phyloP scores from a whole-genome alignment of 2,113 vertebrate species.

The Trogon melanurus region DNA sequence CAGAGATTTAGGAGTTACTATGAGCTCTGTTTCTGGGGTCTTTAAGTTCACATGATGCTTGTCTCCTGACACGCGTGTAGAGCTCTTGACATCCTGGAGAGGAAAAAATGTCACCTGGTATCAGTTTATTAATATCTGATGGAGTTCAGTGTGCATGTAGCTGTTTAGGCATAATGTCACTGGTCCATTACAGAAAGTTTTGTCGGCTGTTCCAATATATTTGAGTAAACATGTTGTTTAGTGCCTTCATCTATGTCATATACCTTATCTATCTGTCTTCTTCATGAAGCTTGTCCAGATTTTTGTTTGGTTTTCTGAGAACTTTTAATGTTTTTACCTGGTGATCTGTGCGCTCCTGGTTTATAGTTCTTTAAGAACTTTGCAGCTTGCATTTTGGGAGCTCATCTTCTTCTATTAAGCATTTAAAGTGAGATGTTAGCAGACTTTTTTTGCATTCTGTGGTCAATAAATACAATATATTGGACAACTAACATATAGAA shows the following conservation, averaged over 20 bases:
- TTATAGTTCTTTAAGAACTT: not conserved
- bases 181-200: not conserved
- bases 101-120: not conserved
- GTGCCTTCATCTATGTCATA: not conserved
- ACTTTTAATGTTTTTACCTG: not conserved
- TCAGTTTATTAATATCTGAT: not conserved
- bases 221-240: not conserved
- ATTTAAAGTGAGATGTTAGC: not conserved
- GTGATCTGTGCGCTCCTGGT: not conserved
- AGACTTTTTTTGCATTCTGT: not conserved
- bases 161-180: not conserved
- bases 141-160: not conserved
- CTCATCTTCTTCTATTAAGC: not conserved
- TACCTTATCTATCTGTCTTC: not conserved
- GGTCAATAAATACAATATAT: not conserved
- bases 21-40: not conserved
- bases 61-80: fast-evolving
- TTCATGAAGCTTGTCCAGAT: not conserved
- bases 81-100: not conserved
- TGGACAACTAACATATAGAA: not conserved
- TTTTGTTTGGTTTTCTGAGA: not conserved
- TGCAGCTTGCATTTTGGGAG: not conserved
- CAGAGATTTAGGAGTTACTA: not conserved
- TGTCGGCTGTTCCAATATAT: not conserved
- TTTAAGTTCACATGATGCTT: not conserved